phyloP scores from a whole-genome alignment of 2,888 invertebrate species.

The Trilocha varians region DNA sequence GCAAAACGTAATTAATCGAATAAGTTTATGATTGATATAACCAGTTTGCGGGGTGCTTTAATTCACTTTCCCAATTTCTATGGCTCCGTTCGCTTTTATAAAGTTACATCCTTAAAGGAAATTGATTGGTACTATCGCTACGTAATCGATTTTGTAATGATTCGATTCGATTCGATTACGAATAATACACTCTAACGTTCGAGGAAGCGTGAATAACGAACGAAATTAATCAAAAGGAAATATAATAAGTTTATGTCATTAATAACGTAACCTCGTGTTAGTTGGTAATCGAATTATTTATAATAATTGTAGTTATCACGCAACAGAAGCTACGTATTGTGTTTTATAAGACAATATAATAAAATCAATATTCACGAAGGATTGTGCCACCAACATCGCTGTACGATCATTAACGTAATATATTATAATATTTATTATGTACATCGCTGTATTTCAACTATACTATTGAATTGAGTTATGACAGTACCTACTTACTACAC shows the following conservation, averaged over 20 bases:
- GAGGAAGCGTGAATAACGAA: constrained; percentile 36
- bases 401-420: neutral
- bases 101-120: constrained; percentile 66
- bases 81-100: constrained; percentile 54
- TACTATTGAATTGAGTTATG: no score
- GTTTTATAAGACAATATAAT: neutral
- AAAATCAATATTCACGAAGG: neutral
- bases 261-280: neutral
- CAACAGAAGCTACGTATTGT: constrained; percentile 6
- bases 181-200: constrained; percentile 25
- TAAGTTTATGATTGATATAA: constrained; percentile 75
- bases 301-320: neutral
- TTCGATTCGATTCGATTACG: constrained; percentile 50
- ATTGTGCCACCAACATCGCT: neutral
- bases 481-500: no score
- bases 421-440: no score
- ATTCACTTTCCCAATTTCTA: constrained; percentile 70
- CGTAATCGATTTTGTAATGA: constrained; percentile 53
- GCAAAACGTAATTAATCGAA: constrained; percentile 74
- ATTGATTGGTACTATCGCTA: constrained; percentile 60
- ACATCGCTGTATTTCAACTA: no score
- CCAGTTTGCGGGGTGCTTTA: constrained; percentile 70
- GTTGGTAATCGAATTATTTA: neutral
- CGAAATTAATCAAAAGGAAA: constrained; percentile 34
- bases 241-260: constrained; percentile 14